These are phyloP conservation scores for Microcebus tavaratra DNA, from an alignment of 2,113 vertebrate species.

Conservation along the genomic window DNA sequence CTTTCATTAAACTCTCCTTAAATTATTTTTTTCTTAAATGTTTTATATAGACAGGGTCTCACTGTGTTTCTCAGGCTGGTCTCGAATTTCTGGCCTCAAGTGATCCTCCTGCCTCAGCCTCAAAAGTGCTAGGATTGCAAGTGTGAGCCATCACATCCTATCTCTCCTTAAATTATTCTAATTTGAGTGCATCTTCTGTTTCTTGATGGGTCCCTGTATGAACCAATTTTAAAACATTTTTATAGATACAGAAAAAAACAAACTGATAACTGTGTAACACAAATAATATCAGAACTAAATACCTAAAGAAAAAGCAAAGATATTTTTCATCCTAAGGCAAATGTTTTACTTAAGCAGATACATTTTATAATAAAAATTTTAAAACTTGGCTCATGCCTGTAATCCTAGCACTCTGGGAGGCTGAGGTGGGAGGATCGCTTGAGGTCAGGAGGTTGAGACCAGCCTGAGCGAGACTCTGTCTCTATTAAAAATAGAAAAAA, in stretches of 20 bases:
- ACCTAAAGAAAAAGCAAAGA: slow-evolving; percentile 12
- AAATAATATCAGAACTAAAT: background rate
- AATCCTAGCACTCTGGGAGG: too few relatives aligned
- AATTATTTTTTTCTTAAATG: too few relatives aligned
- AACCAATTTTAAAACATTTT: slow-evolving; percentile 40
- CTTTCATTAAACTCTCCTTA: background rate
- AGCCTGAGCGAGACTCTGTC: too few relatives aligned
- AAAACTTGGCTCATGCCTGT: background rate
- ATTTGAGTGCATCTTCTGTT: background rate
- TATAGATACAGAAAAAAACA: background rate
- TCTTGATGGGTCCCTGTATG: background rate
- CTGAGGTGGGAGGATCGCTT: too few relatives aligned
- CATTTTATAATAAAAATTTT: background rate
- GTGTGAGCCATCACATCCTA: too few relatives aligned
- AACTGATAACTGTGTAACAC: background rate
- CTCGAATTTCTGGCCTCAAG: too few relatives aligned
- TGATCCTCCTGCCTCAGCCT: too few relatives aligned
- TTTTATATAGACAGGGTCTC: too few relatives aligned
- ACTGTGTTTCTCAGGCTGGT: too few relatives aligned
- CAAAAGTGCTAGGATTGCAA: too few relatives aligned
- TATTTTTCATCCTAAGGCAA: background rate
- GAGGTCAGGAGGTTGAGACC: too few relatives aligned
- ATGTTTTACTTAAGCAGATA: background rate
- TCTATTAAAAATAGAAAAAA: too few relatives aligned
- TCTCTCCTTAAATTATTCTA: background rate